Base-by-base conservation (phyloP, 1,140 invertebrate genomes). In the Procambarus clarkii region DNA sequence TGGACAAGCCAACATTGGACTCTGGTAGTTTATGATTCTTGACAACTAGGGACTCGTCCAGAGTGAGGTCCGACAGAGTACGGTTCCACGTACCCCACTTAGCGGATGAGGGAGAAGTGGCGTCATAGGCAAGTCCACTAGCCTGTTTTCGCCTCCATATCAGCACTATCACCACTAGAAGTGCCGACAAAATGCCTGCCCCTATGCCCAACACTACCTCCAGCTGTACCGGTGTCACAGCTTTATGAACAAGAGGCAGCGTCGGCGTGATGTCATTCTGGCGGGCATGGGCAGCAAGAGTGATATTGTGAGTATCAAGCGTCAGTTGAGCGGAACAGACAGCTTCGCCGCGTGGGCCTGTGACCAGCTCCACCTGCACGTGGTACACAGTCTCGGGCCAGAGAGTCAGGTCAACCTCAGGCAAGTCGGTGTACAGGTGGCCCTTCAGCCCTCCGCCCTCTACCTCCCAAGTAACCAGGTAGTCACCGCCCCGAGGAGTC, bases 401-500 rank as follows among this genome's bases (percentile, higher is more conserved):
- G 46, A 97, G 94, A 45, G 97, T 97, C 71, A 97, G 94, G 71
- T 97, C 97, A 48, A 97, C 97, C 91, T 96, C 96, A 71, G 96
- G 97, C 1, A 97, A 96, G 93, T 97, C 96, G 45, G 97, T 97
- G 93, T 97, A 96, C 21, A 97, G 95, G 94, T 97, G 97, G 80
- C 97, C 97, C 94, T 97, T 97, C n/a, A 97, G 95, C 54, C 97
- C 97, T 78, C 97, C 97, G 77, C 97, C 97, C 93, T 97, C 96
- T 13, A 97, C 96, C 95, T 97, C 97, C 97, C 97, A 97, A 69
- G 97, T 97, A 82, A 97, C 97, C 93, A 97, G 95, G 94, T 97
- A 97, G 60, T 97, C 96, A 74, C 91, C 89, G 24, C 92, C 93
- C 95, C 91, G 64, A 9, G 91, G 78, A 45, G 77, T 90, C 34